Evolutionary conservation across 1,140 invertebrate genomes (phyloP).

Genomic region (Liolophura sinensis): DNA sequence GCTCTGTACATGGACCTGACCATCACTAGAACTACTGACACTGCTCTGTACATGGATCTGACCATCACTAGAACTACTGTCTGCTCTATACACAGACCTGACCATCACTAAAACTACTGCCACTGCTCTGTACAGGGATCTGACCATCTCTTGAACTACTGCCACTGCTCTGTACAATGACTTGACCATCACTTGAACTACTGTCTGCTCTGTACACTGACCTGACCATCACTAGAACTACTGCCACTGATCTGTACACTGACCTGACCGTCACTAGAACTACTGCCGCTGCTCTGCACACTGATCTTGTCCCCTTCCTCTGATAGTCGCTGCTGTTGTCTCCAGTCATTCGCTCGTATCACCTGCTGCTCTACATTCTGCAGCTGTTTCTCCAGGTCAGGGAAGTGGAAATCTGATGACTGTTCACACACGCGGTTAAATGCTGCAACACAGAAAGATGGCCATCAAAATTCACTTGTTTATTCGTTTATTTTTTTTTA

Average conservation of each 20-base stretch:
- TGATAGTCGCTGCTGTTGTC: slow-evolving; percentile 19
- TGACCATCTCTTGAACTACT: too few species aligned
- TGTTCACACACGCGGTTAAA: slow-evolving; percentile 63
- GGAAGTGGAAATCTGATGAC: slow-evolving; percentile 85
- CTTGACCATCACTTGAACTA: not conserved
- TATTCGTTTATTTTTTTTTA: too few species aligned
- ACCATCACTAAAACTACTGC: too few species aligned
- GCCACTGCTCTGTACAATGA: not conserved
- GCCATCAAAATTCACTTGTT: too few species aligned
- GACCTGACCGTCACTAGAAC: slow-evolving; percentile 32
- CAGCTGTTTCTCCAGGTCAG: slow-evolving; percentile 82
- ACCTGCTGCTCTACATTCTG: slow-evolving; percentile 61
- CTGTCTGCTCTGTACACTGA: slow-evolving; percentile 11
- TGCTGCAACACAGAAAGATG: slow-evolving; percentile 38
- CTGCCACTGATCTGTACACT: slow-evolving; percentile 37
- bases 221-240: slow-evolving; percentile 31
- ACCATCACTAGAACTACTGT: too few species aligned
- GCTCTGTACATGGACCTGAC: too few species aligned
- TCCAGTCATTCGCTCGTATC: slow-evolving; percentile 31
- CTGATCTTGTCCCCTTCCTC: slow-evolving; percentile 48
- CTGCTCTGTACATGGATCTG: too few species aligned
- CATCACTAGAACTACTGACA: too few species aligned
- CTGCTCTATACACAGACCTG: too few species aligned
- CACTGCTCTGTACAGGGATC: too few species aligned
- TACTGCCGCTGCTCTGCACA: slow-evolving; percentile 44